Evolutionary conservation across 2,113 vertebrate genomes (phyloP).

Genomic region (Beaufortia kweichowensis): DNA sequence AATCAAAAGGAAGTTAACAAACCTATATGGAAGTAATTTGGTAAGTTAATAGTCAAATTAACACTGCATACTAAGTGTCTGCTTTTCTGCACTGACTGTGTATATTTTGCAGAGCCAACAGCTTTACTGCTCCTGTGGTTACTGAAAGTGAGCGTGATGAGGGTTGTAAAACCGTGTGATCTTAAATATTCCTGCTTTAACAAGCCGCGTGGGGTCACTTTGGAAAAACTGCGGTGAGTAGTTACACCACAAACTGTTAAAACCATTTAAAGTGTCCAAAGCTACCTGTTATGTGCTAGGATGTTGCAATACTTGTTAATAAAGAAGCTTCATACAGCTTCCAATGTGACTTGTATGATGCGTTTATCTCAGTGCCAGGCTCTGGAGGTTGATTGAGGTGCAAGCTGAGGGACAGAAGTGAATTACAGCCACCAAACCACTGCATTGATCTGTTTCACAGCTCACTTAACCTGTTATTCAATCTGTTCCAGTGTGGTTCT

Average conservation of each 20-base stretch:
- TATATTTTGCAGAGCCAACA: constrained; percentile 7
- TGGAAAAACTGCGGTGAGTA: constrained; percentile 27
- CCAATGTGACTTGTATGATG: constrained; percentile 25
- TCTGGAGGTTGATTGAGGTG: constrained; percentile 47
- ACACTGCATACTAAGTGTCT: neutral
- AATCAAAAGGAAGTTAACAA: constrained; percentile 18
- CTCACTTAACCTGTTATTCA: constrained; percentile 58
- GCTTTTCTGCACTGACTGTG: neutral
- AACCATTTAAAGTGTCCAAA: constrained; percentile 7
- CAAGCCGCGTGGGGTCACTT: constrained; percentile 39
- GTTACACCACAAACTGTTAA: neutral
- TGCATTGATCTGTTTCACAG: constrained; percentile 56
- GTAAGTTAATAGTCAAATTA: constrained; percentile 17
- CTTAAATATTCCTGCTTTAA: constrained; percentile 47
- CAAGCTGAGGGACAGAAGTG: constrained; percentile 46
- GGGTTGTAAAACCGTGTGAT: constrained; percentile 45
- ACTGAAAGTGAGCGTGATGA: constrained; percentile 27
- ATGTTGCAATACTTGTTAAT: constrained; percentile 10
- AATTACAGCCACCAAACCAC: constrained; percentile 52
- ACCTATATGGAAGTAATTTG: neutral
- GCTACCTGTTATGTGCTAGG: constrained; percentile 6
- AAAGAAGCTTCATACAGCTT: neutral
- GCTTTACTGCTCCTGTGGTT: constrained; percentile 43
- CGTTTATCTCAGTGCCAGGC: constrained; percentile 12
- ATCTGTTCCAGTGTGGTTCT: constrained; percentile 34